Evolutionary conservation across 2,113 vertebrate genomes (phyloP).

Genomic region (Recurvirostra avosetta): DNA sequence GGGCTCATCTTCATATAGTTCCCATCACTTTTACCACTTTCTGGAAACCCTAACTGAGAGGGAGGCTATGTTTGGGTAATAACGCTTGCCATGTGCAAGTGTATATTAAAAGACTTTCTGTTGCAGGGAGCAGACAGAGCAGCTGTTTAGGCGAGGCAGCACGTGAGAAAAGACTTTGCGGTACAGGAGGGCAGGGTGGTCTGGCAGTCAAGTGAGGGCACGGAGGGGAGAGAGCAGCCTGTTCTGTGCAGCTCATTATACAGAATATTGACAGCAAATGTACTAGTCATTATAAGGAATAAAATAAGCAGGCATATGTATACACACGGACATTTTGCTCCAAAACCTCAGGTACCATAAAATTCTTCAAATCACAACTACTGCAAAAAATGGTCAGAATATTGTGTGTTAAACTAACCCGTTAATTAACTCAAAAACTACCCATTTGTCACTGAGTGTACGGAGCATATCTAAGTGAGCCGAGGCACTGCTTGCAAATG

Average conservation of each 20-base stretch:
- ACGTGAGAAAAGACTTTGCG: not conserved
- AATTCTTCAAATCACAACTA: constrained; percentile 38
- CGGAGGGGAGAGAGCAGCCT: not conserved
- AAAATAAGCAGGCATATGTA: not conserved
- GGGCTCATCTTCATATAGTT: not conserved
- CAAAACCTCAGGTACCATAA: not conserved
- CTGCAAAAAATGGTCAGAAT: not conserved
- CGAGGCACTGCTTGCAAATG: not conserved
- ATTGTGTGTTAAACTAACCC: constrained; percentile 30
- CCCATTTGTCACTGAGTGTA: not conserved
- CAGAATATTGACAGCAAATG: not conserved
- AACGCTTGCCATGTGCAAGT: not conserved
- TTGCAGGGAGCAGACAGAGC: not conserved
- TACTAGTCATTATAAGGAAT: not conserved
- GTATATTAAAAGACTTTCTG: not conserved
- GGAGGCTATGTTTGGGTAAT: not conserved
- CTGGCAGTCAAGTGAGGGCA: not conserved
- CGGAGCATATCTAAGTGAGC: not conserved
- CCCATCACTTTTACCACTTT: not conserved
- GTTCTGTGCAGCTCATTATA: not conserved
- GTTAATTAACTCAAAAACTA: not conserved
- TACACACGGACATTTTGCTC: not conserved
- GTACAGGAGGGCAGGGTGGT: not conserved
- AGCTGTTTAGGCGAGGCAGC: not conserved
- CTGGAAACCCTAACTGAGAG: not conserved